phyloP scores from a whole-genome alignment of 2,888 invertebrate species.

The Cordilura impudica region DNA sequence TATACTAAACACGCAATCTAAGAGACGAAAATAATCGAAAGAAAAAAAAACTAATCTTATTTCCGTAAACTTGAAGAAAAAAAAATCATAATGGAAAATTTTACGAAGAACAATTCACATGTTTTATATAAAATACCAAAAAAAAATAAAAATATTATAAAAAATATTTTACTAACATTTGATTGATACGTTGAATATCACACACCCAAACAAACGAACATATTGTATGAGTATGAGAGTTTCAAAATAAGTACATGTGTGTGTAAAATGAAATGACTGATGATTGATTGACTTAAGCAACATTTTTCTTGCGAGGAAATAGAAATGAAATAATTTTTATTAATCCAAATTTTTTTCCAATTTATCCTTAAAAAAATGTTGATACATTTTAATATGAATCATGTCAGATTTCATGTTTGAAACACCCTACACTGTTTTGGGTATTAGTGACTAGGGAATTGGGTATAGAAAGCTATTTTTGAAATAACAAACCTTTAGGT shows the following conservation, averaged over 20 bases:
- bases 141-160: conserved; percentile 24
- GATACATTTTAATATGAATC: neutral
- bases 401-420: neutral
- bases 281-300: conserved; percentile 54
- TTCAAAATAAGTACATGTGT: neutral
- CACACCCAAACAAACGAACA: neutral
- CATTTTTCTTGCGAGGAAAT: conserved; percentile 23
- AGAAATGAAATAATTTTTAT: conserved; percentile 18
- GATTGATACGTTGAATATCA: conserved; percentile 63
- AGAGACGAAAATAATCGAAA: neutral
- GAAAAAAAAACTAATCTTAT: conserved; percentile 37
- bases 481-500: too few species aligned
- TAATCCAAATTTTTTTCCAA: neutral
- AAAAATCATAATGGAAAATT: neutral
- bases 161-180: conserved; percentile 27
- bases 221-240: neutral
- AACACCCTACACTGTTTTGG: too few species aligned
- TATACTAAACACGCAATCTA: conserved; percentile 51
- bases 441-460: too few species aligned
- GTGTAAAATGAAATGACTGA: conserved; percentile 42
- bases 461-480: too few species aligned
- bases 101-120: neutral
- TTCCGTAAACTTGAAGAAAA: conserved; percentile 36
- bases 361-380: neutral
- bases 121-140: conserved; percentile 6